Conservation (phyloP, 2,888 invertebrate species). For the Lysandra coridon region DNA sequence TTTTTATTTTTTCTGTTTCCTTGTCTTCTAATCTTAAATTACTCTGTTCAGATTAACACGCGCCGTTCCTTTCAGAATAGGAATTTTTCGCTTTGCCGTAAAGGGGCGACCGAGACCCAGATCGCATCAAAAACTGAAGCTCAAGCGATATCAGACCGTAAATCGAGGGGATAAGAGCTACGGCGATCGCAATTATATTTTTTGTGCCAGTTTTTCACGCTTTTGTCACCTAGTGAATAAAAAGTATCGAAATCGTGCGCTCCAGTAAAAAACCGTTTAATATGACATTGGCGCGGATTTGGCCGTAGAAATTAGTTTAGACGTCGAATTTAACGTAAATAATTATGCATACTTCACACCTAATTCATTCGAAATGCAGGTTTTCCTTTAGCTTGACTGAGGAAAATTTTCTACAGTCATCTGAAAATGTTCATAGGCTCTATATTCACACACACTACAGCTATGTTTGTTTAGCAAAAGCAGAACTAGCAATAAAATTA, state of each 20-base stretch:
- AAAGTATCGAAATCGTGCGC: slow-evolving; percentile 74
- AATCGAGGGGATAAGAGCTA: slow-evolving; percentile 44
- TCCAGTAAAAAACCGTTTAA: slow-evolving; percentile 65
- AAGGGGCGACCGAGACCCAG: slow-evolving; percentile 71
- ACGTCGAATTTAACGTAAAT: slow-evolving; percentile 52
- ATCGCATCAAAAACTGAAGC: slow-evolving; percentile 41
- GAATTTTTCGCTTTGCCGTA: slow-evolving; percentile 60
- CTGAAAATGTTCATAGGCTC: neutral
- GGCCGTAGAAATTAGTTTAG: slow-evolving; percentile 64
- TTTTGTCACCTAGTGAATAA: slow-evolving; percentile 73
- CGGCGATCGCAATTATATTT: slow-evolving; percentile 42
- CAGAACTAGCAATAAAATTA: no score
- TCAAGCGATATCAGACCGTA: slow-evolving; percentile 51
- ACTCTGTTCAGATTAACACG: slow-evolving; percentile 47
- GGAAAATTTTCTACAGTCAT: neutral
- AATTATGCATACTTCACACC: slow-evolving; percentile 25
- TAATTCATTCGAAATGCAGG: slow-evolving; percentile 1
- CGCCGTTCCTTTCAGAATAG: slow-evolving; percentile 57
- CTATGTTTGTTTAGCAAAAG: no score
- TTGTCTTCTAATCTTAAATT: neutral
- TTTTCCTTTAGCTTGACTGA: no score
- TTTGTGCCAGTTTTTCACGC: slow-evolving; percentile 54
- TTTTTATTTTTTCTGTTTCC: neutral
- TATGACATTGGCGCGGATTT: slow-evolving; percentile 74
- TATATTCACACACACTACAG: neutral